Evolutionary conservation across 2,888 invertebrate genomes (phyloP), one percentile per base, ranked within the genome.

Genomic region (Galeruca laticollis): DNA sequence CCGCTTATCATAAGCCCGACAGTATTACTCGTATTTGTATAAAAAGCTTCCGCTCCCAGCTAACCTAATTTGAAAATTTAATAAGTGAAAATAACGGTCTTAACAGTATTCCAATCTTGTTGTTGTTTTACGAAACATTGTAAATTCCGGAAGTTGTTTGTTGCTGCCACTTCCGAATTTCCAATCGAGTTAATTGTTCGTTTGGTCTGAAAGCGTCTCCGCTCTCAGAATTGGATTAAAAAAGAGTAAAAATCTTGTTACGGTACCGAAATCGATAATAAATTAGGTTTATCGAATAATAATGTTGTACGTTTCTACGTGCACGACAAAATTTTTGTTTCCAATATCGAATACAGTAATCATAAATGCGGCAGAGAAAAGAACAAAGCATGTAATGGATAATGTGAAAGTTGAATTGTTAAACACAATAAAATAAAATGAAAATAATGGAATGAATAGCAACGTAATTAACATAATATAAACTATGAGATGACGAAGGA

Each of bases 21-120:
- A n/a, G 52, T 52, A 63, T 73, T 75, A 74, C 76, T 77, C 75
- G 75, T 73, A 74, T 77, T 77, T 76, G 75, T 73, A 75, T 72
- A 73, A 71, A 74, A 72, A 70, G 66, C 69, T 73, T 66, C 70
- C 60, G 56, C 49, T 61, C 21, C 60, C 54, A 69, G 74, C 71
- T 72, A 68, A 67, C 63, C 54, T 51, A 74, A 75, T 73, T 72
- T 69, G 59, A 37, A 68, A 73, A 76, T 76, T 74, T 69, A 76
- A 73, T 76, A 75, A 70, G 68, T 66, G 68, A 35, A 52, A 60
- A 73, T 72, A 70, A 73, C 69, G 66, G 43, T 61, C 21, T 60
- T 54, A 31, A 31, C 35, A 47, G 47, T 37, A 60, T 65, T 69
- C 64, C 43, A 64, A 40, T 60, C 54, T 47, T 26, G 13, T 40